A percentile compares a stretch with the other conserved stretches of the same genome.
These are phyloP conservation scores for Dermochelys coriacea DNA, from an alignment of 2,797 vertebrate species.

Conservation along the genomic window DNA sequence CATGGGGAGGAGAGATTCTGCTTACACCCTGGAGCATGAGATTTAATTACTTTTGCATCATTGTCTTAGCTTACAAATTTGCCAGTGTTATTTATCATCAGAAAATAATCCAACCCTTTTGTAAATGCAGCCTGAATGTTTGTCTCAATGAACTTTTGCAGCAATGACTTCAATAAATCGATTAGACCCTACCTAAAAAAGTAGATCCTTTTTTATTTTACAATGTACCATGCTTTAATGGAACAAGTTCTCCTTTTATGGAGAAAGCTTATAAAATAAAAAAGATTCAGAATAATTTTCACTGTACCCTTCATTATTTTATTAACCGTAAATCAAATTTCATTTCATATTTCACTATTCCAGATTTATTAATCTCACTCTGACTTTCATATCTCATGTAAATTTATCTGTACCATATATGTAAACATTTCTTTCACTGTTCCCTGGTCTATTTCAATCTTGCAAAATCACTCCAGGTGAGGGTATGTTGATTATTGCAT, in stretches of 20 bases:
- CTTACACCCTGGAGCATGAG: constrained; percentile 30
- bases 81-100: constrained; percentile 53
- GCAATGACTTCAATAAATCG: constrained; percentile 40
- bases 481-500: not conserved
- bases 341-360: not conserved
- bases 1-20: not conserved
- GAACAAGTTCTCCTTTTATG: not conserved
- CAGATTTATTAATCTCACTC: not conserved
- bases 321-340: not conserved
- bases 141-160: constrained; percentile 57
- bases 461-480: not conserved
- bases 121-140: constrained; percentile 43
- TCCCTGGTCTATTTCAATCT: not conserved
- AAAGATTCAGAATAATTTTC: constrained; percentile 4
- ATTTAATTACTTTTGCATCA: constrained; percentile 52
- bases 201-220: not conserved
- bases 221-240: constrained; percentile 19
- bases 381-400: not conserved
- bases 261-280: constrained; percentile 2
- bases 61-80: constrained; percentile 63
- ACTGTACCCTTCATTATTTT: not conserved
- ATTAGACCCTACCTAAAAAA: constrained; percentile 49
- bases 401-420: not conserved
- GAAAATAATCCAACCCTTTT: constrained; percentile 53
- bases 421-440: not conserved